These are phyloP conservation scores for Leptocoma aspasia DNA, from an alignment of 2,113 vertebrate genomes.

Conservation along the genomic window DNA sequence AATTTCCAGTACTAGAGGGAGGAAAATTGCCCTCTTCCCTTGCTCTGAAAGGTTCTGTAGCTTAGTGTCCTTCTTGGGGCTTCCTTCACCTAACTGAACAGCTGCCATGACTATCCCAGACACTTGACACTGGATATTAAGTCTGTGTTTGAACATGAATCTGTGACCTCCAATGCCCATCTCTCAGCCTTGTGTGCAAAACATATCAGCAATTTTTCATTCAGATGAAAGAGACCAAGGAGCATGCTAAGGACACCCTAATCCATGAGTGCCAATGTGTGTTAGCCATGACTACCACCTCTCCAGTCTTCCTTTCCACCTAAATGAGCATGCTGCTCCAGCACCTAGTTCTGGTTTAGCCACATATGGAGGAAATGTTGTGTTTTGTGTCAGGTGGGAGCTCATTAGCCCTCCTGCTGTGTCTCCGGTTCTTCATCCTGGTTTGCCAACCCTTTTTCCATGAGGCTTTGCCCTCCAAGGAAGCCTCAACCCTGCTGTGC, in stretches of 20 bases:
- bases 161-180: not conserved
- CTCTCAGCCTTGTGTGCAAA: not conserved
- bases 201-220: not conserved
- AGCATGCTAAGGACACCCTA: not conserved
- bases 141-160: not conserved
- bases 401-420: not conserved
- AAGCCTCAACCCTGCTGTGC: not conserved
- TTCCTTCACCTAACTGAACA: not conserved
- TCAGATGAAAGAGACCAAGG: not conserved
- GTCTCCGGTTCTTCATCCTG: not conserved
- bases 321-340: not conserved
- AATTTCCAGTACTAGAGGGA: not conserved
- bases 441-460: not conserved
- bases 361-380: not conserved
- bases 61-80: not conserved
- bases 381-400: not conserved
- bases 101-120: not conserved
- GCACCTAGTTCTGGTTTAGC: not conserved
- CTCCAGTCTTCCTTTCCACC: not conserved
- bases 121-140: not conserved
- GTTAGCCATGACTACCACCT: not conserved
- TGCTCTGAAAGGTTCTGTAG: not conserved
- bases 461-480: not conserved
- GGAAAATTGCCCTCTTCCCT: not conserved
- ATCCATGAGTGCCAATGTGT: not conserved